These are phyloP conservation scores for Dascillus cervinus DNA, from an alignment of 2,888 invertebrate species.

Conservation along the genomic window DNA sequence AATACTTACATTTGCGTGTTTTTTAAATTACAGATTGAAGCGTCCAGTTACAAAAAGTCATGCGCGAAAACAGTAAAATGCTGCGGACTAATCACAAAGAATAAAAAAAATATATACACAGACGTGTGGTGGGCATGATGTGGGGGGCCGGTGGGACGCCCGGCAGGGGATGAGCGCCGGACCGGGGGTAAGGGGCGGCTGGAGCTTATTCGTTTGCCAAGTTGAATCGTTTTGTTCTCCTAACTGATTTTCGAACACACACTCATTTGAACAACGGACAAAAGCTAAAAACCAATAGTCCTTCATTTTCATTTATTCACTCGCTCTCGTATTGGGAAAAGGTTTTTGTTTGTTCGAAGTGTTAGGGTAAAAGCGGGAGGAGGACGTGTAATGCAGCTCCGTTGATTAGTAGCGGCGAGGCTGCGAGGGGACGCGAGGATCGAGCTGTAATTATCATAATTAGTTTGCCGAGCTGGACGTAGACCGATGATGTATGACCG, in stretches of 20 bases:
- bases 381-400: slow-evolving; percentile 16
- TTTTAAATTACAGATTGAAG: slow-evolving; percentile 45
- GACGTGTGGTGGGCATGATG: slow-evolving; percentile 28
- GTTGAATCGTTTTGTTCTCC: slow-evolving; percentile 41
- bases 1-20: slow-evolving; percentile 44
- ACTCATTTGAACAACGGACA: slow-evolving; percentile 41
- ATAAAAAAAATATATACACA: slow-evolving; percentile 41
- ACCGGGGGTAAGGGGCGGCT: slow-evolving; percentile 17
- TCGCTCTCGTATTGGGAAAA: slow-evolving; percentile 43
- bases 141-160: slow-evolving; percentile 10
- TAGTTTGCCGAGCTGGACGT: slow-evolving; percentile 25
- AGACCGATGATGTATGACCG: slow-evolving; percentile 13
- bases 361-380: slow-evolving; percentile 18
- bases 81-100: slow-evolving; percentile 45
- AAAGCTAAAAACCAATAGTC: slow-evolving; percentile 46
- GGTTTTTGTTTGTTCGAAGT: slow-evolving; percentile 39
- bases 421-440: slow-evolving; percentile 14
- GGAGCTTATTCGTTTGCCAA: slow-evolving; percentile 26
- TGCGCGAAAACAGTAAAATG: slow-evolving; percentile 44
- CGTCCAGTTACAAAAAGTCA: slow-evolving; percentile 42
- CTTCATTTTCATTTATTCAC: slow-evolving; percentile 46
- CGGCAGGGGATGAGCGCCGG: slow-evolving; percentile 12
- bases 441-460: slow-evolving; percentile 38
- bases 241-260: slow-evolving; percentile 41
- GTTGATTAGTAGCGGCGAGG: slow-evolving; percentile 31